Percentiles rank a stretch among this genome's conserved stretches.
These are phyloP conservation scores for Atopsyche davidsoni DNA, from an alignment of 1,140 invertebrate species.

Conservation along the genomic window DNA sequence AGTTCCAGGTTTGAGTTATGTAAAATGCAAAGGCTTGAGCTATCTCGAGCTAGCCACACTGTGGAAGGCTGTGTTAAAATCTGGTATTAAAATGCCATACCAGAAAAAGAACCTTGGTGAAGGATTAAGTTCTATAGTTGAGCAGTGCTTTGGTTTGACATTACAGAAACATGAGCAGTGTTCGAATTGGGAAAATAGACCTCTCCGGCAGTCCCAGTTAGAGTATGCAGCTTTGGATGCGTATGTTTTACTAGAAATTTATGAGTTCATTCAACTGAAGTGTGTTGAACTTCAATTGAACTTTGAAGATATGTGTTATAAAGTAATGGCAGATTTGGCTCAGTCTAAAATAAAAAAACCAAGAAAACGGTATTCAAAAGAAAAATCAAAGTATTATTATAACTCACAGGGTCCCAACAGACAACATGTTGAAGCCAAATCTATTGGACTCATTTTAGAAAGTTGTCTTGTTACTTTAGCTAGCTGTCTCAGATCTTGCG, in stretches of 20 bases:
- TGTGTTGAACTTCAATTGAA: slow-evolving; percentile 42
- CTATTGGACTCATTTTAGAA: slow-evolving; percentile 48
- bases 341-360: slow-evolving; percentile 33
- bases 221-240: slow-evolving; percentile 72
- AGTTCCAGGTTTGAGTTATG: slow-evolving; percentile 16
- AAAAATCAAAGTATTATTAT: slow-evolving; percentile 10
- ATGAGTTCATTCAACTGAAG: slow-evolving; percentile 47
- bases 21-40: slow-evolving; percentile 22
- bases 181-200: slow-evolving; percentile 74
- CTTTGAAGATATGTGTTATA: slow-evolving; percentile 48
- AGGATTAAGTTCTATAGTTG: slow-evolving; percentile 57
- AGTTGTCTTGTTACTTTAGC: slow-evolving; percentile 50
- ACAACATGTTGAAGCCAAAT: slow-evolving; percentile 20
- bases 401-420: slow-evolving; percentile 11
- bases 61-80: slow-evolving; percentile 14
- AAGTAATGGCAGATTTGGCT: slow-evolving; percentile 38
- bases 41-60: slow-evolving; percentile 23
- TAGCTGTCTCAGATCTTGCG: slow-evolving; percentile 56
- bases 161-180: slow-evolving; percentile 73
- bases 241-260: slow-evolving; percentile 65
- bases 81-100: slow-evolving; percentile 17
- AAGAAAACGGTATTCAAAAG: slow-evolving; percentile 29
- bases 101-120: slow-evolving; percentile 19
- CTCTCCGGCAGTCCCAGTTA: slow-evolving; percentile 62
- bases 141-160: slow-evolving; percentile 57